Evolutionary conservation across 2,797 vertebrate species (phyloP).

Genomic region (Hypotaenidia philippensis): DNA sequence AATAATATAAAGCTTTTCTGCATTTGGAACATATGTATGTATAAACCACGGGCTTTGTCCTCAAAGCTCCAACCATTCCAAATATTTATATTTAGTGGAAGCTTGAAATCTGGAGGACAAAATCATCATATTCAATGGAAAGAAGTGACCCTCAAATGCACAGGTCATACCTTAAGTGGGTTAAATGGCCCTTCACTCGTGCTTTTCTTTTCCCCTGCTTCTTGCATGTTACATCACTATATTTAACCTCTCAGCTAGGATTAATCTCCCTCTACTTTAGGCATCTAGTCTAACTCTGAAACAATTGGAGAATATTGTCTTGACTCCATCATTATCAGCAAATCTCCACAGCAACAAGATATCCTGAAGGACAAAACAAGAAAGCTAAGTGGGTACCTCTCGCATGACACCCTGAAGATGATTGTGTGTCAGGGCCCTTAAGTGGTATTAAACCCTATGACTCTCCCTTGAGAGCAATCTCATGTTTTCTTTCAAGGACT

Average conservation of each 20-base stretch:
- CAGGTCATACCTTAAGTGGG: constrained; percentile 19
- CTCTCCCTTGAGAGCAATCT: neutral
- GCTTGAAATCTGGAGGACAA: neutral
- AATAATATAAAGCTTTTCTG: neutral
- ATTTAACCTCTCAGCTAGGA: constrained; percentile 45
- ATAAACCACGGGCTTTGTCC: neutral
- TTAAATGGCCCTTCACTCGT: neutral
- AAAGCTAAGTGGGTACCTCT: neutral
- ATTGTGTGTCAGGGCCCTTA: neutral
- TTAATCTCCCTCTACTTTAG: constrained; percentile 29
- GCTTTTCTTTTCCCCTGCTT: neutral
- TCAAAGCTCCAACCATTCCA: neutral
- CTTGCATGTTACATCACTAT: constrained; percentile 24
- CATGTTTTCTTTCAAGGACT: neutral
- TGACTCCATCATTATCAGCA: neutral
- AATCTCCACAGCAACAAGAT: neutral
- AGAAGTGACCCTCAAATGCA: neutral
- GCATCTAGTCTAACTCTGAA: constrained; percentile 1
- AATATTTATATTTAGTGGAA: neutral
- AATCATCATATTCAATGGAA: neutral
- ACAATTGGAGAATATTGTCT: neutral
- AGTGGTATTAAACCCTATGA: neutral
- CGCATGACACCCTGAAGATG: neutral
- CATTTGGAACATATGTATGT: neutral
- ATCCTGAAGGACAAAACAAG: constrained; percentile 5